Evolutionary conservation across 2,113 vertebrate genomes (phyloP).

Genomic region (Ginglymostoma cirratum): DNA sequence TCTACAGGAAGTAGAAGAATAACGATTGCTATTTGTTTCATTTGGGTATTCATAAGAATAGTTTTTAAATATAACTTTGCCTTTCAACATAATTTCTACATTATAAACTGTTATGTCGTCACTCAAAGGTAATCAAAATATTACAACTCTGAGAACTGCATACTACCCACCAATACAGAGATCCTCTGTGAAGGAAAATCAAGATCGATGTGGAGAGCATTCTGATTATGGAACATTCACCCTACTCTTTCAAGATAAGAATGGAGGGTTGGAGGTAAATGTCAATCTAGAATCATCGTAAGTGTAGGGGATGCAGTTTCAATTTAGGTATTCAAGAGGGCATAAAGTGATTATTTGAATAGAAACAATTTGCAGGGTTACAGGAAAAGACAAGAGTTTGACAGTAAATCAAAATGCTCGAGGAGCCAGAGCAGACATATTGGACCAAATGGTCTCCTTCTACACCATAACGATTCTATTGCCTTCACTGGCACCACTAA

Average conservation of each 20-base stretch:
- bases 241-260: slow-evolving; percentile 54
- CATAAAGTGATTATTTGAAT: too few relatives aligned
- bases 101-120: not conserved
- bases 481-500: too few relatives aligned
- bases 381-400: too few relatives aligned
- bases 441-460: too few relatives aligned
- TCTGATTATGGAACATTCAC: slow-evolving; percentile 64
- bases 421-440: too few relatives aligned
- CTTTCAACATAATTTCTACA: not conserved
- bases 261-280: slow-evolving; percentile 56
- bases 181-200: slow-evolving; percentile 47
- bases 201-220: slow-evolving; percentile 62
- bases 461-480: too few relatives aligned
- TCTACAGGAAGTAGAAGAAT: not conserved
- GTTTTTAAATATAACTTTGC: not conserved
- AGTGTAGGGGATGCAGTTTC: too few relatives aligned
- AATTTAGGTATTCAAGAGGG: too few relatives aligned
- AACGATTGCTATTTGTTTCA: not conserved
- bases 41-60: not conserved
- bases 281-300: not conserved
- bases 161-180: slow-evolving; percentile 54
- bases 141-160: slow-evolving; percentile 51
- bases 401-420: too few relatives aligned
- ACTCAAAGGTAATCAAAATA: slow-evolving; percentile 47
- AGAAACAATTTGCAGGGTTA: too few relatives aligned